A percentile compares a stretch with the other conserved stretches of the same genome.
Conservation (phyloP, 2,888 invertebrate genomes). For the Tryphoninae sp. region DNA sequence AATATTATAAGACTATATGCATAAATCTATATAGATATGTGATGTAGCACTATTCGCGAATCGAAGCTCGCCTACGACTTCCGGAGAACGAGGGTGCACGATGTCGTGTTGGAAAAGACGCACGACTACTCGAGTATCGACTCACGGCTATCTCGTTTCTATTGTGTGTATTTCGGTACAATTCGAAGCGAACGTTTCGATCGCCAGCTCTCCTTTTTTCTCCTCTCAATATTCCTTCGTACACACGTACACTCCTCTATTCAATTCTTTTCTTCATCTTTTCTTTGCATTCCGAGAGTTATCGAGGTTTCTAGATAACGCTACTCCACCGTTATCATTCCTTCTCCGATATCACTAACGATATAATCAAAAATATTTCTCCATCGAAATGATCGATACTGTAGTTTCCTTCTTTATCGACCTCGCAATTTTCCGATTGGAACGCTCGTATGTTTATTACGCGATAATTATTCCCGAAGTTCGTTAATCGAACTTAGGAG, state of each 20-base stretch:
- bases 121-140: conserved; percentile 59
- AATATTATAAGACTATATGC: conserved; percentile 7
- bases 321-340: neutral
- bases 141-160: conserved; percentile 60
- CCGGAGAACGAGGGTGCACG: conserved; percentile 44
- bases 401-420: neutral
- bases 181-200: conserved; percentile 33
- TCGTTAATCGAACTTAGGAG: conserved; percentile 18
- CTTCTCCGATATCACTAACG: neutral
- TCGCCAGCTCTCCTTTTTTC: conserved; percentile 6
- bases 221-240: neutral
- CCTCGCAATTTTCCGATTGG: neutral
- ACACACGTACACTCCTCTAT: neutral
- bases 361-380: neutral
- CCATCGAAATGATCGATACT: neutral
- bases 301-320: neutral
- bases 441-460: neutral
- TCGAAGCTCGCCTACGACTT: conserved; percentile 45
- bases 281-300: neutral
- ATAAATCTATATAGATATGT: neutral
- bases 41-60: conserved; percentile 19
- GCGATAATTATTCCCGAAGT: neutral
- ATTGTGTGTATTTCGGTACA: conserved; percentile 50
- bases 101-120: conserved; percentile 49
- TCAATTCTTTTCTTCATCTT: neutral